Evolutionary conservation across 2,797 vertebrate species (phyloP).

Genomic region (Dromococcyx pavoninus): DNA sequence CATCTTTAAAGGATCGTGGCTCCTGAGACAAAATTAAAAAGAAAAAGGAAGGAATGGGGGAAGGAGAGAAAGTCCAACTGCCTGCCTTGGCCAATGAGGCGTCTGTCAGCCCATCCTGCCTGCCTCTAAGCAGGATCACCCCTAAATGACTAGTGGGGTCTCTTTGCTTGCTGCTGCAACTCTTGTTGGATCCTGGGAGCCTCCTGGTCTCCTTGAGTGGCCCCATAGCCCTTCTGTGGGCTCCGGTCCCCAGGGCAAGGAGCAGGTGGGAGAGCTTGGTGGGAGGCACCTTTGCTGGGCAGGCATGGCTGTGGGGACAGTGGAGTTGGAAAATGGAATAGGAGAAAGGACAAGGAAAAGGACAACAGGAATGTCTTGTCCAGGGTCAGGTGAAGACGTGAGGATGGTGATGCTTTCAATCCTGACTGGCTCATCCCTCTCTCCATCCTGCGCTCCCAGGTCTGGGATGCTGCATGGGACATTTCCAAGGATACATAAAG

Average conservation of each 20-base stretch:
- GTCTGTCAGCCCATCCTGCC: background rate
- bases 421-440: background rate
- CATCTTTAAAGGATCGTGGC: slow-evolving; percentile 61
- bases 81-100: background rate
- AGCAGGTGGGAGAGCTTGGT: fast-evolving
- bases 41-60: background rate
- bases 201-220: background rate
- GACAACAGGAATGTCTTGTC: background rate
- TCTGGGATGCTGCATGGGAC: background rate
- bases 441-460: background rate
- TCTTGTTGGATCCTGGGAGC: background rate
- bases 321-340: background rate
- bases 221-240: fast-evolving
- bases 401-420: background rate
- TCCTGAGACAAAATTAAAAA: slow-evolving; percentile 53
- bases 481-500: background rate
- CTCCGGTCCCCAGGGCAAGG: background rate
- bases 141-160: background rate
- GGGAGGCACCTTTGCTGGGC: background rate
- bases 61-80: slow-evolving; percentile 20
- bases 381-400: background rate
- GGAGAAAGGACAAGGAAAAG: background rate
- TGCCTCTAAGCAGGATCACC: background rate
- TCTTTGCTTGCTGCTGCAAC: background rate
- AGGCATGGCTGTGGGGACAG: background rate